Conservation (phyloP, 2,113 vertebrate genomes). For the Myrmophylax atrothorax region DNA sequence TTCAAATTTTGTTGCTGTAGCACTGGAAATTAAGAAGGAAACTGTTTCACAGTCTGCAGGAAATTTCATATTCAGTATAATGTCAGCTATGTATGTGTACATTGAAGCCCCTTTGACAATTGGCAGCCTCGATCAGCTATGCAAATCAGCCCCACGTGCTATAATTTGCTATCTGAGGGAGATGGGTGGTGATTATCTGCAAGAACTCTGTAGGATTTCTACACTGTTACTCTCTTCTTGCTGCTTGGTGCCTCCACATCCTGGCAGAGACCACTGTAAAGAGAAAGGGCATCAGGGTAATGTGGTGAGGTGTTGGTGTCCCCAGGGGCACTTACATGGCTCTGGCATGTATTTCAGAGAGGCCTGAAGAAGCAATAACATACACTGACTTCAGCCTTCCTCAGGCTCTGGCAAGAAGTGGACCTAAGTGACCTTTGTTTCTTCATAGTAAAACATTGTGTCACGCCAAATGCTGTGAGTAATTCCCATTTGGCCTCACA, state of each 20-base stretch:
- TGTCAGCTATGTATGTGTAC: rapidly evolving
- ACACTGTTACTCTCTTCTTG: not conserved
- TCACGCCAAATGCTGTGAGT: not conserved
- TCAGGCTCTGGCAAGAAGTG: not conserved
- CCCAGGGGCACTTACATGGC: not conserved
- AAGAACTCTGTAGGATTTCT: not conserved
- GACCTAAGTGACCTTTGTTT: not conserved
- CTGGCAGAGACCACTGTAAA: not conserved
- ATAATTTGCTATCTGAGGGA: not conserved
- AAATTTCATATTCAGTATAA: not conserved
- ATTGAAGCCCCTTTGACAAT: not conserved
- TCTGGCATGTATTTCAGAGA: not conserved
- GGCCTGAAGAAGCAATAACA: not conserved
- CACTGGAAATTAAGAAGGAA: not conserved
- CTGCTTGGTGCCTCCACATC: not conserved
- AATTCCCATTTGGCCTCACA: not conserved
- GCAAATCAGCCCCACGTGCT: not conserved
- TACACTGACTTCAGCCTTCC: not conserved
- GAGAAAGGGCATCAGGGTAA: not conserved
- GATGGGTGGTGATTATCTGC: not conserved
- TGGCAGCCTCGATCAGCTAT: not conserved
- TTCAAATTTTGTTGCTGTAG: not conserved
- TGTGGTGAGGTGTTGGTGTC: not conserved
- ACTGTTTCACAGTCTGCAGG: not conserved
- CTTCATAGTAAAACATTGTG: not conserved